These are phyloP conservation scores for Tipula vernalis DNA, from an alignment of 2,888 invertebrate genomes.

Conservation along the genomic window DNA sequence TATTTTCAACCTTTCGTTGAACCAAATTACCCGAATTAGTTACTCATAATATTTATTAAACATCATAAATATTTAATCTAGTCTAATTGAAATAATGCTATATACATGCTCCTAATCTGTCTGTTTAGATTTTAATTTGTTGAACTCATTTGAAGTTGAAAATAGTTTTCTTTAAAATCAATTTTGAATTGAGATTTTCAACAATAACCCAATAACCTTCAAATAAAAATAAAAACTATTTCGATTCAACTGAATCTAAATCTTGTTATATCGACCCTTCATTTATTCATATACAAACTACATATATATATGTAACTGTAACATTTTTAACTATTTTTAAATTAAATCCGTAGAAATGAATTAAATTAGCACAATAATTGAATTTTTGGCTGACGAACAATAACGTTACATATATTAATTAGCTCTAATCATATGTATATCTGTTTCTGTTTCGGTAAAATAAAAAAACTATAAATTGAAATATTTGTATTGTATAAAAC, in stretches of 20 bases:
- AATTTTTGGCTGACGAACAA: constrained; percentile 4
- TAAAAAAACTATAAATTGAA: not conserved
- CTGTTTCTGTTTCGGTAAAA: not conserved
- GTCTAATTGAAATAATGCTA: too few species aligned
- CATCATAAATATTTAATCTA: too few species aligned
- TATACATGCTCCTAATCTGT: too few species aligned
- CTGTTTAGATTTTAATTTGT: too few species aligned
- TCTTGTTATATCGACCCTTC: not conserved
- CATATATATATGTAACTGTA: not conserved
- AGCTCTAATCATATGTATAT: not conserved
- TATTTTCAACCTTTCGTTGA: too few species aligned
- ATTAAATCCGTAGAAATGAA: not conserved
- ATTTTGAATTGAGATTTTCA: too few species aligned
- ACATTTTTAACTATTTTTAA: not conserved
- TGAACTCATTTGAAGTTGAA: too few species aligned
- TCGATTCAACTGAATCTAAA: not conserved
- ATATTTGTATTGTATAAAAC: not conserved
- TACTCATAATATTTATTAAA: too few species aligned
- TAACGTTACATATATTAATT: not conserved
- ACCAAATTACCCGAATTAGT: too few species aligned
- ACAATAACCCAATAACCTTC: not conserved
- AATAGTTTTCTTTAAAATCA: too few species aligned
- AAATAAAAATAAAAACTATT: not conserved
- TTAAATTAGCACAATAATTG: not conserved
- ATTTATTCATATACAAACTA: not conserved